phyloP scores from a whole-genome alignment of 2,888 invertebrate species.

The Hirudinaria manillensis region DNA sequence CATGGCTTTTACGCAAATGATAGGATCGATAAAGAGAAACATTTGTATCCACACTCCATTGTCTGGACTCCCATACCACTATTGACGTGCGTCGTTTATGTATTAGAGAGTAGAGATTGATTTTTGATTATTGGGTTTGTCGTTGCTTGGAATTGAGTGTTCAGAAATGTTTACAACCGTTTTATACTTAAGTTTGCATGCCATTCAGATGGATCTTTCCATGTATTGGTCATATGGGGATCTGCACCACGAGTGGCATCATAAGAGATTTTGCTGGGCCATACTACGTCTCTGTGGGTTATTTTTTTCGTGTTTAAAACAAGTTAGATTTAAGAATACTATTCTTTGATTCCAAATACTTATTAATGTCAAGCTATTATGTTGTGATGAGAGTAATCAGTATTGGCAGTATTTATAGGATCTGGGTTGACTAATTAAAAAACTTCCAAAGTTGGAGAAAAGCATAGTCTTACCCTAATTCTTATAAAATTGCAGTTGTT shows the following conservation, averaged over 20 bases:
- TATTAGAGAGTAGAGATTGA: background rate
- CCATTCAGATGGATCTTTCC: constrained; percentile 80
- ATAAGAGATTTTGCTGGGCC: constrained; percentile 97
- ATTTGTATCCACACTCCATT: constrained; percentile 77
- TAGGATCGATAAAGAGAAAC: constrained; percentile 50
- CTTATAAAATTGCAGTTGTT: no score
- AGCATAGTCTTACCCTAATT: no score
- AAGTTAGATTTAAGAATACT: constrained; percentile 58
- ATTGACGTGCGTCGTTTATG: constrained; percentile 65
- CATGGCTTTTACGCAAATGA: background rate
- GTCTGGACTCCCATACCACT: constrained; percentile 95
- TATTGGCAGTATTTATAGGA: no score
- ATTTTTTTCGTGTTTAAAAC: constrained; percentile 31
- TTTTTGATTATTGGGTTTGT: background rate
- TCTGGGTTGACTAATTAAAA: no score
- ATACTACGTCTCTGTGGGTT: constrained; percentile 72
- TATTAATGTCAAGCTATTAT: background rate
- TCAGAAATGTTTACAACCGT: background rate
- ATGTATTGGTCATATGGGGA: constrained; percentile 97
- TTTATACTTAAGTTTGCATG: background rate
- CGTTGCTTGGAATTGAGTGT: no score
- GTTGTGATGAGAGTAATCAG: no score
- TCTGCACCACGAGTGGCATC: constrained; percentile 75
- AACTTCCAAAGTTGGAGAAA: no score
- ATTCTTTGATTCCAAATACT: background rate